Base-by-base conservation (phyloP, 2,888 invertebrate genomes). In the Imbricaverruca yamaguchii region DNA sequence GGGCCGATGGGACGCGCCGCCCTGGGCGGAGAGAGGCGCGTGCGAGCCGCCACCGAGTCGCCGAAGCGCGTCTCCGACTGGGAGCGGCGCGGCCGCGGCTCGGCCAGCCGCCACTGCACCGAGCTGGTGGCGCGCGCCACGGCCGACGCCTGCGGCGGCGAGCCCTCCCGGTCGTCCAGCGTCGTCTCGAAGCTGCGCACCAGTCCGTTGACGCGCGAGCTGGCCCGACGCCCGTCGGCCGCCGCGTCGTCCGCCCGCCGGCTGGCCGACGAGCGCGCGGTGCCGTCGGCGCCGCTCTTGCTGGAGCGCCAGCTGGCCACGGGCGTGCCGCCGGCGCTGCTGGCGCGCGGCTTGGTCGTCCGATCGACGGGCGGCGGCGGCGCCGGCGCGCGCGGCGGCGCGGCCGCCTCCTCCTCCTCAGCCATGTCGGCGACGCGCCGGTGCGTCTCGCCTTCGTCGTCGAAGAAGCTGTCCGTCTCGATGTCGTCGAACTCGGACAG, bases 401-500 rank as follows among this genome's bases (percentile, higher is more conserved):
- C 23, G 10, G 65, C 65, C 23, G 74, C 59, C 59, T 59, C 59
- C 57, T 21, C 74, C 55, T 74, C 74, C 21, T 21, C 67, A 0
- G 53, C 74, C 74, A 74, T 53, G 4, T 53, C 69, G 59, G n/a
- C 9, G 74, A 21, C 53, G 53, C 53, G 74, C 74, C 7, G 10
- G 74, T 74, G 74, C 21, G 74, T 55, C 74, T 55, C 74, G 53
- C 74, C 74, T 53, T 74, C 74, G 53, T 55, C 74, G 74, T 53
- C 53, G 74, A 74, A 74, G 53, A 55, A 53, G 74, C 74, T 74
- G 74, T 74, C 74, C 53, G 74, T 74, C 55, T 90, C 91, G 87
- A 90, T 89, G 87, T 94, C 94, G 90, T 95, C 95, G 90, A 94
- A 95, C 89, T 95, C 94, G 85, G 94, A 94, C 88, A 95, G 90